Evolutionary conservation across 2,888 invertebrate genomes (phyloP).

Genomic region (Kryphioiulus occultus): DNA sequence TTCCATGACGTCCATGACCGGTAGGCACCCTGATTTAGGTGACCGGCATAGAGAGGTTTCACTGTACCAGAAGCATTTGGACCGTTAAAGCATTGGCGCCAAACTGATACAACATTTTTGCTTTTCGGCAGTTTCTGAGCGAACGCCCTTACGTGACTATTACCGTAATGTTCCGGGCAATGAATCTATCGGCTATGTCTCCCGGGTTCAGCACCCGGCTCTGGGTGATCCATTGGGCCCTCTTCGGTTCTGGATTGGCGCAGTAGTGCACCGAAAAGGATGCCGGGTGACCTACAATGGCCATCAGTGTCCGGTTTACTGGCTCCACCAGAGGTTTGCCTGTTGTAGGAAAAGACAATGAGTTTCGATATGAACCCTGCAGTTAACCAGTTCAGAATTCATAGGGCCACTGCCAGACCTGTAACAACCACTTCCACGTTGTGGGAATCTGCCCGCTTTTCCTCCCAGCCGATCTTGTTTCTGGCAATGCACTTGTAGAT

Average conservation of each 20-base stretch:
- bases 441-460: slow-evolving; percentile 62
- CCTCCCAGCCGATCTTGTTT: slow-evolving; percentile 62
- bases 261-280: slow-evolving; percentile 77
- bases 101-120: no score
- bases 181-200: slow-evolving; percentile 59
- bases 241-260: slow-evolving; percentile 75
- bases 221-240: slow-evolving; percentile 69
- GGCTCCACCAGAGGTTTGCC: slow-evolving; percentile 72
- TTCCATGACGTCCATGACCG: no score
- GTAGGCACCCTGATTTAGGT: no score
- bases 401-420: slow-evolving; percentile 59
- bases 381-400: background rate
- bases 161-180: slow-evolving; percentile 68
- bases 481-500: slow-evolving; percentile 76
- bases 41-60: no score
- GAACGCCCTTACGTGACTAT: no score
- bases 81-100: no score
- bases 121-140: no score
- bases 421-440: slow-evolving; percentile 65
- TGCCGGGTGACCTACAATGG: slow-evolving; percentile 73
- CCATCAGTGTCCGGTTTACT: slow-evolving; percentile 72
- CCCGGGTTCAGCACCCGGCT: slow-evolving; percentile 58
- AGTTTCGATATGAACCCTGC: background rate
- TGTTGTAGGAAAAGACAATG: slow-evolving; percentile 58
- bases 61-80: no score